Evolutionary conservation across 53 echinoderm and acorn worm species (phyloP), one percentile per base, ranked within the genome.

Genomic region (Holothuria scabra): DNA sequence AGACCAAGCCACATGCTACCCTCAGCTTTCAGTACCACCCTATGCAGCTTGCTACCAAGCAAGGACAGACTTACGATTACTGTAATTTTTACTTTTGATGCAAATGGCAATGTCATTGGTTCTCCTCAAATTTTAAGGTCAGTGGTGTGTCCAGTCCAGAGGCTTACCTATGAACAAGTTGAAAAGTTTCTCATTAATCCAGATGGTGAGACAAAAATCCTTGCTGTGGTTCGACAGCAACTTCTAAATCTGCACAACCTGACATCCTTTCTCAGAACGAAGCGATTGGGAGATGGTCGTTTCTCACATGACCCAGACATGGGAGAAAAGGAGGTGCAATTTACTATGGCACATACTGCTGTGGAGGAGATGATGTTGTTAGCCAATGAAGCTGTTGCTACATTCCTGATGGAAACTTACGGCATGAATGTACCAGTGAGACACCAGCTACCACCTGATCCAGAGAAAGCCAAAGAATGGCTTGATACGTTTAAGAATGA

Each of bases 281-380:
- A 8, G n/a, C 78, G 95, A 61, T 82, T 90, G n/a, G 87, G 87
- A 32, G 82, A 74, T 23, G 90, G 80, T 20, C 78, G 30, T 12
- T 76, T 69, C 67, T 76, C 68, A 32, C 81, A 74, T 67, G 55
- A 84, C 59, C 60, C 74, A 30, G 88, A 90, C 18, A 85, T 80
- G 34, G 93, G 91, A 38, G 84, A 81, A 29, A 46, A 60, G 13
- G 87, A 84, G 5, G 83, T 85, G 5, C 37, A 65, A 18, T 29
- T 56, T 76, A 86, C 91, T 20, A 65, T 84, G 12, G 87, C 95
- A 24, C 93, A 95, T 46, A 69, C 80, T 19, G 46, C 93, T 46
- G 85, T 93, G 5, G 93, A 93, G 71, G 95, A 93, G 74, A 84
- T 95, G 85, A 95, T 95, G 93, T 41, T 95, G 30, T 71, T 91